phyloP scores from a whole-genome alignment of 2,113 vertebrate genomes.

The Oncorhynchus kisutch region DNA sequence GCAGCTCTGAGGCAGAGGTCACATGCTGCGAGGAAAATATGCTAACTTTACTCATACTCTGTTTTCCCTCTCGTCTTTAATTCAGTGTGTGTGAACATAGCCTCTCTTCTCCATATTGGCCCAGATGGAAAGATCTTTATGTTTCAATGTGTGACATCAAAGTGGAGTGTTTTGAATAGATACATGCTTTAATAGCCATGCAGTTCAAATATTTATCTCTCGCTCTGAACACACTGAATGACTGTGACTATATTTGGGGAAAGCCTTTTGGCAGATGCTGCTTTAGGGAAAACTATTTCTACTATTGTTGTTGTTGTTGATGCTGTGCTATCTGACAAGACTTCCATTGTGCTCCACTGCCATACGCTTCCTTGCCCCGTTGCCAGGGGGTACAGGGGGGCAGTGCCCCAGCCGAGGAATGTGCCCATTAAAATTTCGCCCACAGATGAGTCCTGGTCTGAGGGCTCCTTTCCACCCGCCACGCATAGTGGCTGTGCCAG shows the following conservation, averaged over 20 bases:
- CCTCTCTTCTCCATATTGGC: neutral
- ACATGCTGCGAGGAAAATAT: neutral
- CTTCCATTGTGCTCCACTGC: neutral
- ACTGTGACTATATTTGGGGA: neutral
- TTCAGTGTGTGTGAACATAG: neutral
- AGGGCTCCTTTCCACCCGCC: neutral
- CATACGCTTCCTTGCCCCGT: neutral
- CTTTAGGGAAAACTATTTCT: neutral
- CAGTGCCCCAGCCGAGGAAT: slow-evolving; percentile 16
- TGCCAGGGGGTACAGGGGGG: slow-evolving; percentile 9
- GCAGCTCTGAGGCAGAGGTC: neutral
- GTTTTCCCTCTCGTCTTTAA: neutral
- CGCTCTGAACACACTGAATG: neutral
- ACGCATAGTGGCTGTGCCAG: slow-evolving; percentile 1
- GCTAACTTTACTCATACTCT: neutral
- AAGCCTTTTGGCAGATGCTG: neutral
- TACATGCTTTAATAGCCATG: neutral
- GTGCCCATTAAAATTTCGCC: slow-evolving; percentile 46
- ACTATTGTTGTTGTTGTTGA: neutral
- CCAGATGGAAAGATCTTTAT: neutral
- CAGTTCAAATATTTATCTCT: neutral
- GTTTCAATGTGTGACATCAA: neutral
- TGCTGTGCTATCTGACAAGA: neutral
- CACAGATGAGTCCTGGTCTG: slow-evolving; percentile 43
- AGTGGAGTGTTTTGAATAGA: neutral